Evolutionary conservation across 2,797 vertebrate genomes (phyloP).

Genomic region (Oryzias dopingdopingensis): DNA sequence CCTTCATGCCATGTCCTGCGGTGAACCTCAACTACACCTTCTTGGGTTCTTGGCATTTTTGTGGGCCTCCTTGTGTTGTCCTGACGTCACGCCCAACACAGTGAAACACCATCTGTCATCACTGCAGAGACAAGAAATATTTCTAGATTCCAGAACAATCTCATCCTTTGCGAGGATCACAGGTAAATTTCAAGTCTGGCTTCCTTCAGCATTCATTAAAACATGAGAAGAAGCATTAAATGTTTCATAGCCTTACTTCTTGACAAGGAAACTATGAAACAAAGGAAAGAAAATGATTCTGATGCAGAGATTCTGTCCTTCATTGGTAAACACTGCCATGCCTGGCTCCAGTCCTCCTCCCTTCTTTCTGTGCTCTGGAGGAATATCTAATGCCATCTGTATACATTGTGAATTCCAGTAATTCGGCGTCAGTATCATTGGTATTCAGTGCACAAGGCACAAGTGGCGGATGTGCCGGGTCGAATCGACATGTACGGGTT

Average conservation of each 20-base stretch:
- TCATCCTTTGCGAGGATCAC: constrained; percentile 5
- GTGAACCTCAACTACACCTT: constrained; percentile 37
- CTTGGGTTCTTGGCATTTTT: constrained; percentile 43
- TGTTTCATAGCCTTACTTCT: background rate
- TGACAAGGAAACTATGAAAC: constrained; percentile 8
- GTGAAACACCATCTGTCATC: constrained; percentile 54
- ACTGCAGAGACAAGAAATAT: constrained; percentile 25
- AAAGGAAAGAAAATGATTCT: background rate
- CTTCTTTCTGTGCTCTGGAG: constrained; percentile 19
- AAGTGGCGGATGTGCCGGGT: constrained; percentile 51
- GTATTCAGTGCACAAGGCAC: constrained; percentile 61
- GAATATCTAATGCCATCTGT: constrained; percentile 60
- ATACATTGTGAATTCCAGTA: constrained; percentile 71
- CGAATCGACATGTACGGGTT: constrained; percentile 63
- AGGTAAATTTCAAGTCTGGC: constrained; percentile 21
- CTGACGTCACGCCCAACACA: constrained; percentile 49
- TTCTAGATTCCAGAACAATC: constrained; percentile 25
- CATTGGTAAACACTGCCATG: constrained; percentile 50
- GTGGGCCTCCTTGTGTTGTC: constrained; percentile 40
- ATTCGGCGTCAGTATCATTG: constrained; percentile 59
- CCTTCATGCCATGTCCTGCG: background rate
- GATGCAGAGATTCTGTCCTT: constrained; percentile 27
- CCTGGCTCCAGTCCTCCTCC: constrained; percentile 14
- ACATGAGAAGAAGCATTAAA: constrained; percentile 1
- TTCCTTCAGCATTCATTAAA: too few species aligned